These are phyloP conservation scores for Cremastinae sp. DNA, from an alignment of 2,888 invertebrate genomes.

Conservation along the genomic window DNA sequence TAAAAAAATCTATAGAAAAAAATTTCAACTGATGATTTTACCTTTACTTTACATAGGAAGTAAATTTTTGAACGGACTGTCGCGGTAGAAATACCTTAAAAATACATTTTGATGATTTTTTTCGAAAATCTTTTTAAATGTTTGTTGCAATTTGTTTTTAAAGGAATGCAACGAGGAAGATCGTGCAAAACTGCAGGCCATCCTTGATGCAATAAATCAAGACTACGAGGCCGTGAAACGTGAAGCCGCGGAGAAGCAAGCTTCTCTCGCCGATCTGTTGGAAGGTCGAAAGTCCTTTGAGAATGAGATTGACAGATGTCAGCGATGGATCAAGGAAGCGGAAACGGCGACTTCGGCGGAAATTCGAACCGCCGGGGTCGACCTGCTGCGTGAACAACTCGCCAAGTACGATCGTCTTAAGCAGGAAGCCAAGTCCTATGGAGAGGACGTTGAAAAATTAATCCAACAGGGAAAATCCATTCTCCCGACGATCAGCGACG, in stretches of 20 bases:
- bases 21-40: no score
- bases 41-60: no score
- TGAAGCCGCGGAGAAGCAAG: slow-evolving; percentile 87
- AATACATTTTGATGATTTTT: no score
- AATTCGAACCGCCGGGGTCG: slow-evolving; percentile 89
- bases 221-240: slow-evolving; percentile 88
- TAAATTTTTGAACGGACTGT: no score
- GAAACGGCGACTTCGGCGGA: slow-evolving; percentile 93
- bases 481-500: slow-evolving; percentile 90
- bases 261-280: slow-evolving; percentile 87
- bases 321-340: slow-evolving; percentile 94
- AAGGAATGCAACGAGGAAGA: slow-evolving; percentile 89
- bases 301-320: slow-evolving; percentile 89
- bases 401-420: slow-evolving; percentile 91
- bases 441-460: slow-evolving; percentile 87
- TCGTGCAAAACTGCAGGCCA: slow-evolving; percentile 84
- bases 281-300: slow-evolving; percentile 92
- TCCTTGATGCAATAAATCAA: slow-evolving; percentile 86
- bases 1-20: no score
- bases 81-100: no score
- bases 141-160: no score
- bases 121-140: no score
- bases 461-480: slow-evolving; percentile 91
- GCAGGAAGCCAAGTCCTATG: slow-evolving; percentile 87
- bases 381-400: slow-evolving; percentile 92